phyloP scores from a whole-genome alignment of 2,888 invertebrate species.

The Drosophila neonasuta region DNA sequence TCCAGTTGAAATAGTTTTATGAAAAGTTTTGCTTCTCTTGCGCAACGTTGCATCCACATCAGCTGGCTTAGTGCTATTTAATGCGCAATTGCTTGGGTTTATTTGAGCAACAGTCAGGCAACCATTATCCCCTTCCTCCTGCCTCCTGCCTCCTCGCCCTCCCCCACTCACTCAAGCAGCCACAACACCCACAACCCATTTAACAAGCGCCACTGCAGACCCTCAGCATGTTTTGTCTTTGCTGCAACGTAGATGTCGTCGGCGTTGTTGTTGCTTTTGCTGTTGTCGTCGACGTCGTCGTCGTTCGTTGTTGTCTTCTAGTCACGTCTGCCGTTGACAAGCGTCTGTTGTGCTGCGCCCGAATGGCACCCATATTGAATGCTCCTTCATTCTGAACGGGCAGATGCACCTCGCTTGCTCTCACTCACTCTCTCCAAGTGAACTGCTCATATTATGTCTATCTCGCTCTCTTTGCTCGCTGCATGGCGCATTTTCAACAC shows the following conservation, averaged over 20 bases:
- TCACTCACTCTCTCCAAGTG: neutral
- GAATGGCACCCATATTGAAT: constrained; percentile 68
- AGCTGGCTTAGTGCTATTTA: constrained; percentile 66
- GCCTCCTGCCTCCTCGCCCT: too few species aligned
- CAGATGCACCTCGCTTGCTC: constrained; percentile 1
- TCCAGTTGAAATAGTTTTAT: constrained; percentile 9
- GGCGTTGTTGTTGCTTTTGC: constrained; percentile 6
- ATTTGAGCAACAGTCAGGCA: constrained; percentile 53
- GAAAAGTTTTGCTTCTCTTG: constrained; percentile 6
- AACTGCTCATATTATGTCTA: constrained; percentile 36
- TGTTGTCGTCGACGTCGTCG: neutral
- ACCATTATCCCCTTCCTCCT: constrained; percentile 8
- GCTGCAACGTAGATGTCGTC: constrained; percentile 17
- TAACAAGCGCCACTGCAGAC: constrained; percentile 26
- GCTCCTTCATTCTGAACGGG: constrained; percentile 35
- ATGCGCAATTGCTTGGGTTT: constrained; percentile 67
- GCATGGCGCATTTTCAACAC: constrained; percentile 75
- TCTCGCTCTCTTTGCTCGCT: constrained; percentile 38
- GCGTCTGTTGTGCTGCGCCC: constrained; percentile 66
- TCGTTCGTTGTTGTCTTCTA: constrained; percentile 66
- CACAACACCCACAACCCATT: constrained; percentile 9
- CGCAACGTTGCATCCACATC: constrained; percentile 38
- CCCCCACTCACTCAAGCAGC: neutral
- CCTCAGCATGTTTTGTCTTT: constrained; percentile 61
- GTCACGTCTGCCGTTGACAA: constrained; percentile 76